phyloP scores from a whole-genome alignment of 53 echinoderm and acorn worm genomes.

The Astropecten irregularis region DNA sequence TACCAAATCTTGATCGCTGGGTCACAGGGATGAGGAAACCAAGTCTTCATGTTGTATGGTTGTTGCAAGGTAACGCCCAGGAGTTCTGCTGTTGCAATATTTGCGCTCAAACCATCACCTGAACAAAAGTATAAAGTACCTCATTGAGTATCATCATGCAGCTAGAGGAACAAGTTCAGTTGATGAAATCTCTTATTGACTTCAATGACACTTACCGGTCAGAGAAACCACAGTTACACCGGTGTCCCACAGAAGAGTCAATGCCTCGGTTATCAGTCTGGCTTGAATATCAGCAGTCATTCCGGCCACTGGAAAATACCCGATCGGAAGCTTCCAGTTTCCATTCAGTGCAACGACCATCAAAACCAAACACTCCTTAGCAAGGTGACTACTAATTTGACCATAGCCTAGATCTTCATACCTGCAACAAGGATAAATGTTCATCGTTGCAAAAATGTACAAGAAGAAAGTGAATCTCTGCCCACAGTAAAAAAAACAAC shows the following conservation, averaged over 20 bases:
- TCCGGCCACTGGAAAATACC: neutral
- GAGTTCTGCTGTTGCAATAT: constrained; percentile 38
- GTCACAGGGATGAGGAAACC: constrained; percentile 43
- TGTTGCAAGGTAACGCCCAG: constrained; percentile 42
- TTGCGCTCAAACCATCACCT: constrained; percentile 55
- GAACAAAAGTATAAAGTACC: neutral
- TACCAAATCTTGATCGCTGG: constrained; percentile 17
- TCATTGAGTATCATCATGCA: constrained; percentile 38
- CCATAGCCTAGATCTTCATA: no score
- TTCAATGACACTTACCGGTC: neutral
- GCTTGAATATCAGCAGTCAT: neutral
- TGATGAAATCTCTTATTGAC: no score
- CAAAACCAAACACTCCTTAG: constrained; percentile 53
- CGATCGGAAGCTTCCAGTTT: constrained; percentile 52
- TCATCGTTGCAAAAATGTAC: no score
- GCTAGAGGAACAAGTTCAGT: neutral
- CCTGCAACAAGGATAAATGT: no score
- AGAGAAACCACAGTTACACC: no score
- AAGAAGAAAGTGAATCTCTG: no score
- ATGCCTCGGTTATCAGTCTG: neutral
- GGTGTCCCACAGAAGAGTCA: no score
- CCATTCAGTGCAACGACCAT: constrained; percentile 56
- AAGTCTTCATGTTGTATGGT: constrained; percentile 20
- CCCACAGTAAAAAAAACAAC: no score
- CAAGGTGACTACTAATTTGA: neutral